A percentile compares a stretch with the other conserved stretches of the same genome.
Evolutionary conservation across 2,888 invertebrate genomes (phyloP).

Genomic region (Chymomyza procnemis): DNA sequence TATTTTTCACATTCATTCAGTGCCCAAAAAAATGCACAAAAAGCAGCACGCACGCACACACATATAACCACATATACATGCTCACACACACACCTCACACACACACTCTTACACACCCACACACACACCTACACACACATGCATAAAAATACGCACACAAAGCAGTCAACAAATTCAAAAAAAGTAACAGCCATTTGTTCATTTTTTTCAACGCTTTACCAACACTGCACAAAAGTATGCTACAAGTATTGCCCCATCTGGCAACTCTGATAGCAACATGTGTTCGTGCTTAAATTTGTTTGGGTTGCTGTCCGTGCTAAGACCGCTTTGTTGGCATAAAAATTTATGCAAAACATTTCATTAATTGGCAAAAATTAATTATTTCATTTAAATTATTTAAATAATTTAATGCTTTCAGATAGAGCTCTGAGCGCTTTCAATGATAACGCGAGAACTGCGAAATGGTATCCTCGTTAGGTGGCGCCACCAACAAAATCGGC

Average conservation of each 20-base stretch:
- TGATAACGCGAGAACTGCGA: conserved; percentile 85
- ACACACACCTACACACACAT: conserved; percentile 17
- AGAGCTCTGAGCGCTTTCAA: conserved; percentile 23
- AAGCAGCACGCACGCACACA: neutral
- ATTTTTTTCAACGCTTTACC: neutral
- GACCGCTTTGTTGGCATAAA: neutral
- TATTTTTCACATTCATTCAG: conserved; percentile 61
- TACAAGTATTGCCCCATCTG: neutral
- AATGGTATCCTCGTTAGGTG: conserved; percentile 82
- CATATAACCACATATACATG: conserved; percentile 7
- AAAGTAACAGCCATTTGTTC: conserved; percentile 32
- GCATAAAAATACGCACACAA: conserved; percentile 3
- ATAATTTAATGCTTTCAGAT: neutral
- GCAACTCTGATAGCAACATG: neutral
- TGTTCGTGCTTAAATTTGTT: neutral
- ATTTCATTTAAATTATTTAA: neutral
- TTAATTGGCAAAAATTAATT: neutral
- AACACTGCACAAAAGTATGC: conserved; percentile 1
- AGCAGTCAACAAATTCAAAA: conserved; percentile 24
- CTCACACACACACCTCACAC: conserved; percentile 4
- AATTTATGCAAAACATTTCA: neutral
- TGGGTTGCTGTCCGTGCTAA: conserved; percentile 23
- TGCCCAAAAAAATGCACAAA: conserved; percentile 32
- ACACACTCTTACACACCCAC: conserved; percentile 3
- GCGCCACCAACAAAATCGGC: conserved; percentile 85